Evolutionary conservation across 1,140 invertebrate species (phyloP), one percentile per base, ranked within the genome.

Genomic region (Sarcophaga peregrina): DNA sequence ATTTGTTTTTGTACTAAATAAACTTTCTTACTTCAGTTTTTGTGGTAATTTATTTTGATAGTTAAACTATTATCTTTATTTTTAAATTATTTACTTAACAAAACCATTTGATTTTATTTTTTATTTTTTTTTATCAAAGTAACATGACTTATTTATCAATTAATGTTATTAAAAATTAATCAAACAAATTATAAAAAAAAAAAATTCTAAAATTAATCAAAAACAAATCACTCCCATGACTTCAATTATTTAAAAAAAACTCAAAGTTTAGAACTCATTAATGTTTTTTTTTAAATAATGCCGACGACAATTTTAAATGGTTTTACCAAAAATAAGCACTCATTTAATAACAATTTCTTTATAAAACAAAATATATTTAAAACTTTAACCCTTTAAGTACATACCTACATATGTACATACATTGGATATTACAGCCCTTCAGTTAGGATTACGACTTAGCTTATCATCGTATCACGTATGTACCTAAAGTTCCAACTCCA

Each of bases 151-250:
- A 78, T 78, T 78, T 78, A 78, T 78, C 75, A 78, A 78, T 78
- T 78, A 78, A 78, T 78, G 75, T 78, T 78, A 78, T 78, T 78
- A 78, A 78, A 78, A 78, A 78, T 78, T 78, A 78, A 78, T 78
- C 75, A 78, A 78, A 78, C 47, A 78, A 78, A 78, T 78, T 78
- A 78, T 78, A 52, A 25, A 37, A 68, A 20, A 68, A 25, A 20
- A 17, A 52, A 17, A 3, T 50, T 15, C 47, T 9, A 76, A 78
- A 78, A 78, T 37, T 37, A 37, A 37, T 25, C 25, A 75, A 46
- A n/a, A 47, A 75, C n/a, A 17, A 50, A 82, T 85, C 87, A 85
- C 85, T 87, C 87, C 87, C 87, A 88, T 88, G 87, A 88, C 87
- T 88, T 88, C 87, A 88, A 88, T 88, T 88, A 88, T 25, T 15